A percentile compares a stretch with the other conserved stretches of the same genome.
phyloP scores from a whole-genome alignment of 2,797 vertebrate species.

The Gambusia yucatana region DNA sequence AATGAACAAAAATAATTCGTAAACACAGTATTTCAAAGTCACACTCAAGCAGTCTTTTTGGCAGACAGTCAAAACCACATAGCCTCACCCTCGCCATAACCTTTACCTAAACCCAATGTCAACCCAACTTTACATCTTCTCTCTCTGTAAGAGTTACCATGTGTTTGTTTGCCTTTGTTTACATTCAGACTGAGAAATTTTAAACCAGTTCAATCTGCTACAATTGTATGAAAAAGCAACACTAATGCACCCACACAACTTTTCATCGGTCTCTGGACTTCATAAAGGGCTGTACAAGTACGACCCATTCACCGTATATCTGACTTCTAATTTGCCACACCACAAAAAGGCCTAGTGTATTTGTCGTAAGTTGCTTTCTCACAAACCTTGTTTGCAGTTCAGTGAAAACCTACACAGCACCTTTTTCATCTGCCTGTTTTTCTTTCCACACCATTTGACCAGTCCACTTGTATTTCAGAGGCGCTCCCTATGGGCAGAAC shows the following conservation, averaged over 20 bases:
- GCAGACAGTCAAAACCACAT: neutral
- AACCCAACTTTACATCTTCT: neutral
- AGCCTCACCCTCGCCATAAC: neutral
- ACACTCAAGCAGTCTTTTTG: neutral
- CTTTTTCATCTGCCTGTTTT: conserved; percentile 53
- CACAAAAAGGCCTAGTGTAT: conserved; percentile 63
- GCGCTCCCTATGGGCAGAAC: conserved; percentile 28
- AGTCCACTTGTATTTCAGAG: conserved; percentile 32
- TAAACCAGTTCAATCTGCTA: neutral
- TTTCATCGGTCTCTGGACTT: neutral
- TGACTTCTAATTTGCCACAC: conserved; percentile 39
- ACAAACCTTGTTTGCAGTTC: conserved; percentile 42
- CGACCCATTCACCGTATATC: conserved; percentile 8
- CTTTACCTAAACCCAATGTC: neutral
- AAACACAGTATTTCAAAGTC: neutral
- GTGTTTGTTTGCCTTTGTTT: neutral
- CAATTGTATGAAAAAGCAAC: neutral
- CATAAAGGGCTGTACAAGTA: no score
- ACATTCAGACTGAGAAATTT: neutral
- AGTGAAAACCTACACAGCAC: conserved; percentile 53
- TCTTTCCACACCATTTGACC: conserved; percentile 57
- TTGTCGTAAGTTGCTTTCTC: conserved; percentile 50
- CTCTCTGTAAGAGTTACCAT: neutral
- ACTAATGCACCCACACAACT: neutral
- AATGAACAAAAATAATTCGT: neutral